Conservation (phyloP, 2,797 vertebrate species). For the Heterohyrax brucei region DNA sequence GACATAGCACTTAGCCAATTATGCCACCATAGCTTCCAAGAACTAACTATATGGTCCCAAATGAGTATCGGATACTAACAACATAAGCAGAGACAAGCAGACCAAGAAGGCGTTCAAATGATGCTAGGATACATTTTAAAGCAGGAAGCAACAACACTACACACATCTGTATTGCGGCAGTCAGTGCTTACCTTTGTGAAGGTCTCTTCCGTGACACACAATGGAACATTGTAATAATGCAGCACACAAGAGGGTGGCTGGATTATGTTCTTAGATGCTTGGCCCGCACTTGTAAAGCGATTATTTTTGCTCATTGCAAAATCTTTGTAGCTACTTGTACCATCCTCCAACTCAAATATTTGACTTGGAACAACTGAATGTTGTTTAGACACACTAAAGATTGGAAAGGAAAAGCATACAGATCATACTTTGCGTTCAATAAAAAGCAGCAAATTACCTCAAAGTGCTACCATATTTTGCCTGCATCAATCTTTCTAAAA, state of each 20-base stretch:
- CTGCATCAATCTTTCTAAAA: slow-evolving; percentile 53
- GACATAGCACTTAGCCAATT: too few relatives aligned
- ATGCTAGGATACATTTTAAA: slow-evolving; percentile 68
- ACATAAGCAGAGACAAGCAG: neutral
- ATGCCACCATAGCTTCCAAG: too few relatives aligned
- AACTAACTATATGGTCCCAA: neutral
- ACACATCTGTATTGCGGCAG: slow-evolving; percentile 24
- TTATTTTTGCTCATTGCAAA: slow-evolving; percentile 99
- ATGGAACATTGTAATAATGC: slow-evolving; percentile 98
- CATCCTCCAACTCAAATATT: slow-evolving; percentile 98
- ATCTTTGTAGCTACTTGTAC: slow-evolving; percentile 98
- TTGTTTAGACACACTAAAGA: slow-evolving; percentile 97
- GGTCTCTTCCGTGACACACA: slow-evolving; percentile 96
- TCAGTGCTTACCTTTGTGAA: slow-evolving; percentile 93
- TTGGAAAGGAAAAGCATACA: slow-evolving; percentile 75
- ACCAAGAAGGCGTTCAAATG: slow-evolving; percentile 35
- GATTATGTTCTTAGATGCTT: slow-evolving; percentile 99
- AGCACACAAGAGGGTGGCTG: slow-evolving; percentile 98
- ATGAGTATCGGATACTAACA: neutral
- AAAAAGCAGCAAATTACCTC: slow-evolving; percentile 62
- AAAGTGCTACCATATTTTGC: slow-evolving; percentile 47
- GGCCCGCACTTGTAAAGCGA: slow-evolving; percentile 98
- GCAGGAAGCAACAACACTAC: neutral
- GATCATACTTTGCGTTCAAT: slow-evolving; percentile 55
- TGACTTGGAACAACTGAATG: slow-evolving; percentile 98